Percentiles rank a stretch among this genome's conserved stretches.
Conservation (phyloP, 1,140 invertebrate species). For the Sitophilus oryzae region DNA sequence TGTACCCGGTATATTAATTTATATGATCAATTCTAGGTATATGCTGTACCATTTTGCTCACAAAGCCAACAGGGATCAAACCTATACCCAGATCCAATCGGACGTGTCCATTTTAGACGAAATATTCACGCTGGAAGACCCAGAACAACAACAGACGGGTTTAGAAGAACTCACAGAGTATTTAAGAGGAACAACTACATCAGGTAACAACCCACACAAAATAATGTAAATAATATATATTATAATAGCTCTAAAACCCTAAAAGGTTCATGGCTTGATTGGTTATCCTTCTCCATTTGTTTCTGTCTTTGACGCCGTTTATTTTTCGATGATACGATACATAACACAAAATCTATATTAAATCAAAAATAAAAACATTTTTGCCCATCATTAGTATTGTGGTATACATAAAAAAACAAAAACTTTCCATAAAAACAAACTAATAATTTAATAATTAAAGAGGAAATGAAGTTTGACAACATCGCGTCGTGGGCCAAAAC, state of each 20-base stretch:
- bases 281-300: background rate
- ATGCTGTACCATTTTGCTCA: slow-evolving; percentile 48
- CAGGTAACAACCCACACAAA: slow-evolving; percentile 6
- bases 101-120: slow-evolving; percentile 49
- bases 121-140: slow-evolving; percentile 46
- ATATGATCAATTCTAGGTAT: slow-evolving; percentile 29
- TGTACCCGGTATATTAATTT: no score
- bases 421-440: no score
- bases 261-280: no score
- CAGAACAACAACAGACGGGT: slow-evolving; percentile 40
- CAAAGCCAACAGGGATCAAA: slow-evolving; percentile 46
- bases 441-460: no score
- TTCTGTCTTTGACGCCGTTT: no score
- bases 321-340: no score
- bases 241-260: no score
- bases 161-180: slow-evolving; percentile 21
- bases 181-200: background rate
- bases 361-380: background rate
- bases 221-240: slow-evolving; percentile 2
- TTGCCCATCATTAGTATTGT: background rate
- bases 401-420: background rate
- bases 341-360: no score
- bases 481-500: no score
- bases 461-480: no score
- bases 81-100: slow-evolving; percentile 28